Evolutionary conservation across 92 coral and sea anemone genomes (phyloP), one percentile per base, ranked within the genome.

Genomic region (Ricordea florida): DNA sequence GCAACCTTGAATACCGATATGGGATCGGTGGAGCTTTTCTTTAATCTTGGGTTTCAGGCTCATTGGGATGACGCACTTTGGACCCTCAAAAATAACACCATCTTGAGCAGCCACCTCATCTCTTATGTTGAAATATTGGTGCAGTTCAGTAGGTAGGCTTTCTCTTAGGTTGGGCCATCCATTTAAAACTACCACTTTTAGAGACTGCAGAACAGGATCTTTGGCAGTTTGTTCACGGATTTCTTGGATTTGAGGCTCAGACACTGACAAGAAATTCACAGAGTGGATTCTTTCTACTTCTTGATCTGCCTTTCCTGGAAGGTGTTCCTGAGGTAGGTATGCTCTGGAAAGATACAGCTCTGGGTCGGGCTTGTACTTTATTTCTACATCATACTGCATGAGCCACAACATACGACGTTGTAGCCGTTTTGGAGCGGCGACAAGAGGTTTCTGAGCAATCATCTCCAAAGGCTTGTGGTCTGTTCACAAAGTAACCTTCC

Each of bases 391-490:
- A 57, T 79, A 79, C 69, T 67, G 78, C 71, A 45, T 72, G 20
- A 80, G 60, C 56, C 73, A 46, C 28, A 61, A 62, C 69, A 48
- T 2, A 1, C 49, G 72, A 43, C 72, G 55, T 28, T 57, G 85
- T 22, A 57, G 64, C 33, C 79, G 27, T 37, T 80, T 80, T 1
- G 79, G 72, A 46, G 79, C 66, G 4, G 86, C 18, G 0, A 57
- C 67, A 25, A 60, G 73, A 15, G 81, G 85, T 63, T 84, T 77
- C 64, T 42, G 40, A 29, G 74, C 59, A 14, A 62, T 72, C 16
- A 70, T 58, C 27, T 58, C 66, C 11, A 72, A 66, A 25, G 74
- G 67, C 47, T 72, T 63, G 70, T 72, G 80, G 65, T 72, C 87
- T 44, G 74, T 81, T 58, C 51, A 81, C 41, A 66, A 10, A 34